Percentiles rank a stretch among this genome's conserved stretches.
Conservation (phyloP, 1,140 invertebrate species). For the Plectrocnemia conspersa region DNA sequence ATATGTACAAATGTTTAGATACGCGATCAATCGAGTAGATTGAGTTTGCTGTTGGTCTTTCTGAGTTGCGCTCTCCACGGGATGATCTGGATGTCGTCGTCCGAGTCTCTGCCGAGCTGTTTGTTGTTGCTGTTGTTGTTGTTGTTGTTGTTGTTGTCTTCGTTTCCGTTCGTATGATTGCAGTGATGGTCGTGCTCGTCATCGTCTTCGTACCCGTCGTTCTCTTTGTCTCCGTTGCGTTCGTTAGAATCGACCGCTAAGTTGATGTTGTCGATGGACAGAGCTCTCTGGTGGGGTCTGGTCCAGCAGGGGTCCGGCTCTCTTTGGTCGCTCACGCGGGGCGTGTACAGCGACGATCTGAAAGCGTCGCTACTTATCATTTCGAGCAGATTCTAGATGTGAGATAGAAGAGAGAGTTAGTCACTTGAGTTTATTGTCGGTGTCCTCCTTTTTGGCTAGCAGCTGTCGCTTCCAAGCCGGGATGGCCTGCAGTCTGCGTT, state of each 20-base stretch:
- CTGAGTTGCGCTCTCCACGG: slow-evolving; percentile 82
- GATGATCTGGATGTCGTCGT: slow-evolving; percentile 68
- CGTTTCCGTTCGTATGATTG: slow-evolving; percentile 34
- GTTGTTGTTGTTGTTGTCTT: slow-evolving; percentile 26
- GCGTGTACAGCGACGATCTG: slow-evolving; percentile 61
- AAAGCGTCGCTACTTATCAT: too few relatives aligned
- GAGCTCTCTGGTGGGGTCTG: slow-evolving; percentile 45
- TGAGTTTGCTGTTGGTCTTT: slow-evolving; percentile 82
- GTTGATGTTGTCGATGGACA: slow-evolving; percentile 58
- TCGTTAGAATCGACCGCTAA: slow-evolving; percentile 44
- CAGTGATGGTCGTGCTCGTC: slow-evolving; percentile 40
- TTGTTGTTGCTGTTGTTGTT: slow-evolving; percentile 31
- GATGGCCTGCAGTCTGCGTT: slow-evolving; percentile 77
- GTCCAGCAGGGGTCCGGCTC: slow-evolving; percentile 50
- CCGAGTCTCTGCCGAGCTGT: too few relatives aligned
- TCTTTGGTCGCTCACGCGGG: slow-evolving; percentile 59
- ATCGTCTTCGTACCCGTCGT: slow-evolving; percentile 45
- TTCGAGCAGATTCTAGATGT: slow-evolving; percentile 7
- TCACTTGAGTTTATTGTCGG: slow-evolving; percentile 66
- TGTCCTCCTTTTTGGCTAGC: slow-evolving; percentile 73
- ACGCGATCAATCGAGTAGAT: slow-evolving; percentile 57
- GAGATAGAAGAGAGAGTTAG: slow-evolving; percentile 31
- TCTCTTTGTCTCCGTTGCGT: slow-evolving; percentile 40
- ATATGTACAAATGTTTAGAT: too few relatives aligned
- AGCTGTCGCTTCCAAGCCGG: slow-evolving; percentile 91